Evolutionary conservation across 2,113 vertebrate species (phyloP), one percentile per base, ranked within the genome.

Genomic region (Jaculus jaculus): DNA sequence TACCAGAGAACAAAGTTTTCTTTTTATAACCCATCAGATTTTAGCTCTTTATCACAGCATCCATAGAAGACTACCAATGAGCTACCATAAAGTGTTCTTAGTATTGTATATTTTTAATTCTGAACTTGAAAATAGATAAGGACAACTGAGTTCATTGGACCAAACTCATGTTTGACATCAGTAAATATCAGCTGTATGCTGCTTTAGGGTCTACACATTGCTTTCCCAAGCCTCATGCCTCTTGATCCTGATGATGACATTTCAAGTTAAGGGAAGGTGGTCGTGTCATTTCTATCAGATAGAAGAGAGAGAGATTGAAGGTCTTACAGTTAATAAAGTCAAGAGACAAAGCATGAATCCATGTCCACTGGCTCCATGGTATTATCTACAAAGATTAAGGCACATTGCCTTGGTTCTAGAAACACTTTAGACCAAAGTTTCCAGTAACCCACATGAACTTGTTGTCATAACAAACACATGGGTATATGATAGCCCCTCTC

Each of bases 221-320:
- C 66, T 77, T 93, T 85, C 63, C 74, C 37, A 28, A 71, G 32
- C 24, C 15, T 92, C 84, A n/a, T 77, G 47, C 93, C 10, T 16
- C 77, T 90, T 65, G 73, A 74, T 54, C 58, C 65, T 69, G 16
- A 47, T 42, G 77, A 93, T 81, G 90, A 84, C 69, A 73, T 73
- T 91, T 84, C 78, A 65, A 54, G 92, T 78, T 91, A 74, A 93
- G 69, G 32, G 82, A 69, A 61, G 34, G 71, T 4, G 18, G 87
- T 60, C 51, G 39, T 85, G 58, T 28, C 74, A 69, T 87, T 86
- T 91, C 75, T 34, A 75, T 79, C 37, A 78, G 58, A 34, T 65
- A 32, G 16, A 68, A 60, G n/a, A 65, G n/a, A 65, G 11, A 26
- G 30, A 91, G 17, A 39, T 54, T 51, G 78, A 78, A 83, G 3